A percentile compares a stretch with the other conserved stretches of the same genome.
Conservation (phyloP, 1,140 invertebrate genomes). For the Leptinotarsa lineolata region DNA sequence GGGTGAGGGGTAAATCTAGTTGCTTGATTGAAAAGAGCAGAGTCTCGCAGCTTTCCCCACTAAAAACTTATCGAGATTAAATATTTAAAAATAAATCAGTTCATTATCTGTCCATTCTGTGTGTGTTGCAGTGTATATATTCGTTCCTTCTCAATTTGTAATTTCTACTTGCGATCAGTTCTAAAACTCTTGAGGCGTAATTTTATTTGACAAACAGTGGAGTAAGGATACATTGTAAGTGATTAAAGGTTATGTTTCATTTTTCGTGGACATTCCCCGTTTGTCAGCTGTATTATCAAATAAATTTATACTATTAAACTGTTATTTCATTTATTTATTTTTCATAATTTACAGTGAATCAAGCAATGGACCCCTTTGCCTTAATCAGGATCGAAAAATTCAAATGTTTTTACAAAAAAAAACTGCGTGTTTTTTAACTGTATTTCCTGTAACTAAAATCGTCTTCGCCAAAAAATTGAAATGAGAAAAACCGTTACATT, state of each 20-base stretch:
- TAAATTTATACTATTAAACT: constrained; percentile 54
- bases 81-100: background rate
- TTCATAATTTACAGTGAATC: too few species aligned
- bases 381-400: too few species aligned
- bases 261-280: constrained; percentile 53
- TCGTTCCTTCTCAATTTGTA: constrained; percentile 31
- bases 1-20: too few species aligned
- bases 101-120: constrained; percentile 2
- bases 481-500: too few species aligned
- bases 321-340: background rate
- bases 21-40: too few species aligned
- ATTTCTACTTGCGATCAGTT: constrained; percentile 28
- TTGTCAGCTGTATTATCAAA: constrained; percentile 55
- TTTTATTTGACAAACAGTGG: constrained; percentile 47
- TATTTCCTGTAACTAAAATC: too few species aligned
- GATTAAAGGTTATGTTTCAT: constrained; percentile 30
- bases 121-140: constrained; percentile 21
- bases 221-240: constrained; percentile 32
- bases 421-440: too few species aligned
- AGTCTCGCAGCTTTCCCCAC: too few species aligned
- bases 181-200: constrained; percentile 24
- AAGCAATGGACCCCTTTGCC: too few species aligned
- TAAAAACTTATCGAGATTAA: too few species aligned
- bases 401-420: too few species aligned
- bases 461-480: too few species aligned